Evolutionary conservation across 2,797 vertebrate genomes (phyloP), one percentile per base, ranked within the genome.

Genomic region (Orientallactaga sibirica): DNA sequence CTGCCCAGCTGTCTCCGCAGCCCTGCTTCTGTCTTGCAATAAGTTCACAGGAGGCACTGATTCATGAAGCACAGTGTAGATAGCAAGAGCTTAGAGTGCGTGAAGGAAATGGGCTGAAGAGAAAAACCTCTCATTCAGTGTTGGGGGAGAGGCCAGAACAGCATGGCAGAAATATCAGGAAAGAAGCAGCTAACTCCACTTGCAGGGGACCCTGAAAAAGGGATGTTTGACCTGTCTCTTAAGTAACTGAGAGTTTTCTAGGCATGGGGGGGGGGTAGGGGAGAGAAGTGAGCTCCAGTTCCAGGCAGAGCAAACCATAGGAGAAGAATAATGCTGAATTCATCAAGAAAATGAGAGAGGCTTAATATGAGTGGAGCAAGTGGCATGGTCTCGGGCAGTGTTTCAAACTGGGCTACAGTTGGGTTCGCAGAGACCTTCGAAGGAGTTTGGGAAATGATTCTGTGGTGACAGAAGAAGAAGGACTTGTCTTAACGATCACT

Each of bases 301-400:
- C 66, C 20, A 73, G 83, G 52, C 62, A 75, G 62, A 73, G 74
- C 52, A 41, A 43, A n/a, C 25, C 66, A 2, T 8, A 4, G 9
- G 0, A 33, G 62, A 48, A 48, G 8, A 48, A 9, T 48, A 15
- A 9, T 14, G 0, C 0, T 11, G 48, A 18, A 15, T n/a, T 4
- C 9, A 14, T 52, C 4, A 43, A 67, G 62, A 55, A 87, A 79
- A 41, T 5, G 55, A 14, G 7, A 61, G 67, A 5, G 19, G 0
- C 2, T 62, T 67, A 27, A 6, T 24, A 29, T 6, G 55, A 79
- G 29, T 27, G 48, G 55, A 88, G 9, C 83, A 43, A 58, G 14
- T 41, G 43, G 19, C 27, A 43, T 73, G 37, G 12, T 19, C 24
- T 64, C 37, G 64, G n/a, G 25, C 12, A 9, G 37, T 70, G 7